Percentiles rank a stretch among this genome's conserved stretches.
Evolutionary conservation across 2,888 invertebrate species (phyloP).

Genomic region (Elmis aenea): DNA sequence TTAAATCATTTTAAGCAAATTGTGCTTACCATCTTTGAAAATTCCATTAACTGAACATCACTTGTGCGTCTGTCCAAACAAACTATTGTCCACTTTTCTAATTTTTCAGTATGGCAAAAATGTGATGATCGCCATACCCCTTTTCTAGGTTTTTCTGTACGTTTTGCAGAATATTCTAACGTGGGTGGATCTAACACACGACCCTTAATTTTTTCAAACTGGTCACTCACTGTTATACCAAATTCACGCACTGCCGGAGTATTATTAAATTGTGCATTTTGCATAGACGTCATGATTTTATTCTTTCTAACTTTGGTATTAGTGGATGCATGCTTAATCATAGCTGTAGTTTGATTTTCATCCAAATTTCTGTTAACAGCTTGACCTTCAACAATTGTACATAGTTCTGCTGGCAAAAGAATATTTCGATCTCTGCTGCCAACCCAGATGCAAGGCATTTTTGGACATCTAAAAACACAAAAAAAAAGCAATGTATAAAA

Average conservation of each 20-base stretch:
- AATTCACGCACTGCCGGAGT: conserved; percentile 68
- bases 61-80: conserved; percentile 35
- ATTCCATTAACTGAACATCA: conserved; percentile 25
- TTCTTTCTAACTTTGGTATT: conserved; percentile 68
- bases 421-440: conserved; percentile 50
- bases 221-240: conserved; percentile 67
- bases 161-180: conserved; percentile 59
- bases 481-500: no score
- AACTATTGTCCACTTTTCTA: conserved; percentile 50
- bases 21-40: conserved; percentile 38
- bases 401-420: conserved; percentile 78
- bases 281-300: conserved; percentile 69
- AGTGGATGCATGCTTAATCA: conserved; percentile 85
- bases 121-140: conserved; percentile 47
- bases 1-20: no score
- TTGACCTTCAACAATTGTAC: conserved; percentile 75
- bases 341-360: conserved; percentile 74
- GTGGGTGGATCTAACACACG: conserved; percentile 73
- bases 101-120: conserved; percentile 40
- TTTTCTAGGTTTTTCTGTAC: conserved; percentile 33
- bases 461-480: conserved; percentile 51
- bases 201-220: conserved; percentile 73
- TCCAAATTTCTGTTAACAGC: conserved; percentile 70
- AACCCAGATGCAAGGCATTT: conserved; percentile 82
- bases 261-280: conserved; percentile 37